Evolutionary conservation across 2,797 vertebrate genomes (phyloP), one percentile per base, ranked within the genome.

Genomic region (Myotis daubentonii): DNA sequence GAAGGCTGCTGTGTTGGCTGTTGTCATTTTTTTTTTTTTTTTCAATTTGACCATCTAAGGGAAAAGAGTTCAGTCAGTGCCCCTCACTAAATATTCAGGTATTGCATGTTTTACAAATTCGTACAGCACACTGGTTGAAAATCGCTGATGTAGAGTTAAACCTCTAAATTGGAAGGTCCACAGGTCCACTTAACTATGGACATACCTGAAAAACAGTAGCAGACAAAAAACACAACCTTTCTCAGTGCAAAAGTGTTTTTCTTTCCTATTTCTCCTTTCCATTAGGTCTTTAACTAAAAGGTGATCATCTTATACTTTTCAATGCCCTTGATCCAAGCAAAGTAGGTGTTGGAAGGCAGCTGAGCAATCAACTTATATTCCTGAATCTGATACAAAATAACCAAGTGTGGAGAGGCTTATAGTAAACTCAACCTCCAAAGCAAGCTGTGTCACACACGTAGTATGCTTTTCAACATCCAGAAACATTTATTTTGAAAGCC

Each of bases 321-420:
- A 95, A 41, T 66, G 88, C 17, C 85, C 85, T 97, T 96, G 89
- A 95, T 93, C 36, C 78, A 96, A 49, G 93, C 75, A 93, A 94
- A 96, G 95, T 92, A 92, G 68, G 13, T 76, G 11, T 16, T 89
- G 60, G 51, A n/a, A 92, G 55, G 47, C 70, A 92, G 80, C 60
- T 82, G 16, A 41, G 72, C 47, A 93, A 92, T 38, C 75, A 84
- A 87, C 75, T 95, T 93, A 41, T 5, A 94, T 94, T 83, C 74
- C 78, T 91, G 36, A 95, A 78, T 86, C 20, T n/a, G 86, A 94
- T 80, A 86, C 47, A 96, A 95, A 96, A 94, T 74, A 96, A 93
- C 36, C 28, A 91, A 68, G 12, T 36, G 62, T 28, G 41, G 60
- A 95, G 41, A 81, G 68, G 66, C 8, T 95, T 72, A 65, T 0